Conservation (phyloP, 2,113 vertebrate species). For the Macrotus californicus region DNA sequence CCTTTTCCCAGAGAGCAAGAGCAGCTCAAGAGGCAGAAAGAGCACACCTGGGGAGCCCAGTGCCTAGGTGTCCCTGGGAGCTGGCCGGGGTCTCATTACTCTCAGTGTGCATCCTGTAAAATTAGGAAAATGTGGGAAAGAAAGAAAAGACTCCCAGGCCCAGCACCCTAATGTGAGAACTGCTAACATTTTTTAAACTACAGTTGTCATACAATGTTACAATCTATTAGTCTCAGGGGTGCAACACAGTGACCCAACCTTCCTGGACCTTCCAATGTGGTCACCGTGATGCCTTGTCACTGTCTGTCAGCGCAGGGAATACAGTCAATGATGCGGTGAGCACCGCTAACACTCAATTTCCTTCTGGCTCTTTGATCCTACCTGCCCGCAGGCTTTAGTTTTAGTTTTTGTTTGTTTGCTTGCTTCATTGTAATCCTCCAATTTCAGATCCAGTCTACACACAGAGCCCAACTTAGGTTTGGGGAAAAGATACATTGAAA, state of each 20-base stretch:
- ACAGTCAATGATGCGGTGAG: background rate
- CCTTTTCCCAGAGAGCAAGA: background rate
- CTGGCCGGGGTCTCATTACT: background rate
- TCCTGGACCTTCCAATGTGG: too few species aligned
- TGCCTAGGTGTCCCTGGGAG: rapidly evolving
- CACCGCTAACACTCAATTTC: background rate
- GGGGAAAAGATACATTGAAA: background rate
- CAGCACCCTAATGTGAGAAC: background rate
- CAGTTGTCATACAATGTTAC: background rate
- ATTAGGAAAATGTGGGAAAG: background rate
- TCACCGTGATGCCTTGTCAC: background rate
- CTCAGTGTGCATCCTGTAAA: background rate
- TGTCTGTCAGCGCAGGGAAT: background rate
- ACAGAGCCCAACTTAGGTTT: background rate
- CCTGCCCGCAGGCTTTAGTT: background rate
- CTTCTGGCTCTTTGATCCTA: background rate
- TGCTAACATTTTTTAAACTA: background rate
- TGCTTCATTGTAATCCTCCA: background rate
- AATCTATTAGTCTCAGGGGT: background rate
- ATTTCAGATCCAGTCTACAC: too few species aligned
- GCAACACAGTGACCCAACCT: background rate
- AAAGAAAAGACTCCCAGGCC: background rate
- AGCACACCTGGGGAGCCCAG: background rate
- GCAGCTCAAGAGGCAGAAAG: background rate
- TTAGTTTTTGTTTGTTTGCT: background rate